Evolutionary conservation across 2,888 invertebrate genomes (phyloP).

Genomic region (Megalurothrips usitatus): DNA sequence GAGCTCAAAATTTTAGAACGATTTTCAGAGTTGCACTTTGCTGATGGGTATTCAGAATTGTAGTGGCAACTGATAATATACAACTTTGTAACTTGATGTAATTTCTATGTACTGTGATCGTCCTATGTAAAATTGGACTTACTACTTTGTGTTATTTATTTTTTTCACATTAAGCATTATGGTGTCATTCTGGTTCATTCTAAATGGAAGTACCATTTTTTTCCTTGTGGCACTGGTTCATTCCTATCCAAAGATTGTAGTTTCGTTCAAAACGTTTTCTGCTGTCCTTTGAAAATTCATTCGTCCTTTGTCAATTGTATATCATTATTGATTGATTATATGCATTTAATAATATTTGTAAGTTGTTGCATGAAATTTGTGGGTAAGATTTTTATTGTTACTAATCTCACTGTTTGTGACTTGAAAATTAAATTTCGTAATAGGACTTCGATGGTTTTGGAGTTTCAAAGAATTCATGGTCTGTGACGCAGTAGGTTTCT

Average conservation of each 20-base stretch:
- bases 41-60: not conserved
- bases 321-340: not conserved
- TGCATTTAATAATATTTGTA: constrained; percentile 1
- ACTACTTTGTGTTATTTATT: not conserved
- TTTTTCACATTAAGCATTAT: not conserved
- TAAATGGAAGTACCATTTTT: not conserved
- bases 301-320: not conserved
- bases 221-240: not conserved
- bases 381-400: not conserved
- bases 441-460: not conserved
- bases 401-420: not conserved
- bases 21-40: too few relatives aligned
- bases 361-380: not conserved
- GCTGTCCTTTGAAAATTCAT: not conserved
- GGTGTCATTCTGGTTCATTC: not conserved
- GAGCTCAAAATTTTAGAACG: not conserved
- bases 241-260: not conserved
- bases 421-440: not conserved
- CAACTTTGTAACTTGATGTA: not conserved
- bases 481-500: not conserved
- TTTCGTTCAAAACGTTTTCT: not conserved
- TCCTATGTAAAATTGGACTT: not conserved
- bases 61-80: not conserved
- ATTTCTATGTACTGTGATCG: not conserved
- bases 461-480: not conserved